phyloP scores from a whole-genome alignment of 2,797 vertebrate species.

The Psittacula derbiana region DNA sequence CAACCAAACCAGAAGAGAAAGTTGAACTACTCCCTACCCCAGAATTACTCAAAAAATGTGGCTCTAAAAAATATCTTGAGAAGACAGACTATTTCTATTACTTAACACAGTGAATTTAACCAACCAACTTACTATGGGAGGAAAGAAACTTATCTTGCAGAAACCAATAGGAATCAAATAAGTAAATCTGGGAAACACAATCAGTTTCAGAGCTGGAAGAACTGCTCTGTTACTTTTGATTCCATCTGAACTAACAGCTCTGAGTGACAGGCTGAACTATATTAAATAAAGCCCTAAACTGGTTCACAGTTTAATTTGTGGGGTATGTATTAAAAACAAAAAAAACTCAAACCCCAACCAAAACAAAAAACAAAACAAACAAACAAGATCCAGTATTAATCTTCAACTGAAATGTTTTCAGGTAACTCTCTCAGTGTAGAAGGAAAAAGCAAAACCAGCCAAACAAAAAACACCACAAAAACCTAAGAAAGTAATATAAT shows the following conservation, averaged over 20 bases:
- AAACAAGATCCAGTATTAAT: not conserved
- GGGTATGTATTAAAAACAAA: not conserved
- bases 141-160: not conserved
- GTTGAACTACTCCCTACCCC: not conserved
- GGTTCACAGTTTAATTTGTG: not conserved
- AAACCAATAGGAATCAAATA: not conserved
- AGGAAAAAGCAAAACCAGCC: not conserved
- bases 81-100: not conserved
- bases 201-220: not conserved
- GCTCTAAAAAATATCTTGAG: not conserved
- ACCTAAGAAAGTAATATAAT: not conserved
- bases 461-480: not conserved
- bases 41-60: not conserved
- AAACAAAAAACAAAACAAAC: not conserved
- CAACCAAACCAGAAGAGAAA: not conserved
- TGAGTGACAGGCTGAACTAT: not conserved
- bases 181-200: not conserved
- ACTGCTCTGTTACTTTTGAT: not conserved
- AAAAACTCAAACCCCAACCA: not conserved
- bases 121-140: not conserved
- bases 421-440: not conserved
- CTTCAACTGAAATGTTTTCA: not conserved
- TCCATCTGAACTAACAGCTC: not conserved
- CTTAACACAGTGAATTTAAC: not conserved
- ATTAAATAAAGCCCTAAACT: not conserved